Evolutionary conservation across 2,888 invertebrate genomes (phyloP).

Genomic region (Pseudoips prasinana): DNA sequence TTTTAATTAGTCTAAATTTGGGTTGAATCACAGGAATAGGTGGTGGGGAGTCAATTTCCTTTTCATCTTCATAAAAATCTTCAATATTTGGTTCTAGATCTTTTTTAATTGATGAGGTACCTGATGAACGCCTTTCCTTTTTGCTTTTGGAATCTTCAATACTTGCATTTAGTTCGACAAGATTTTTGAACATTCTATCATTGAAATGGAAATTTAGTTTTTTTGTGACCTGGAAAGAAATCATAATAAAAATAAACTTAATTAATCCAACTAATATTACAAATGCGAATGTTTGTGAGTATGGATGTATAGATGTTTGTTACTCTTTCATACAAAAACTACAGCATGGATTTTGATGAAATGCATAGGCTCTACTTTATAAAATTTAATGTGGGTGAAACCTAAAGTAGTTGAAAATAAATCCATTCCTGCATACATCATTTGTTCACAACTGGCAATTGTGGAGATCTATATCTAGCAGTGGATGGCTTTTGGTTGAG

Average conservation of each 20-base stretch:
- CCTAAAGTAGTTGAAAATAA: too few species aligned
- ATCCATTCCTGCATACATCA: too few species aligned
- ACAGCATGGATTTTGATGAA: too few species aligned
- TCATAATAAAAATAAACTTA: neutral
- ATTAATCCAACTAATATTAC: too few species aligned
- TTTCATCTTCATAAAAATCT: conserved; percentile 66
- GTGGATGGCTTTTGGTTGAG: too few species aligned
- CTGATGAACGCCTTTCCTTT: conserved; percentile 43
- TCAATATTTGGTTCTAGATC: conserved; percentile 74
- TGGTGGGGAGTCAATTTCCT: conserved; percentile 54
- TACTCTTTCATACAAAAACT: too few species aligned
- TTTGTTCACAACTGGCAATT: too few species aligned
- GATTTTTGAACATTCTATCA: conserved; percentile 69
- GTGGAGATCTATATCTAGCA: too few species aligned
- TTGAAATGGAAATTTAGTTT: conserved; percentile 72
- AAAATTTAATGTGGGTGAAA: too few species aligned
- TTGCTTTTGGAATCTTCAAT: conserved; percentile 46
- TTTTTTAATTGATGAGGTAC: conserved; percentile 41
- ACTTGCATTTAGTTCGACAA: conserved; percentile 69
- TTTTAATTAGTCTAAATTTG: conserved; percentile 57
- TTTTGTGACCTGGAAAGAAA: conserved; percentile 64
- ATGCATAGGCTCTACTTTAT: too few species aligned
- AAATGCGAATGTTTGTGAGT: too few species aligned
- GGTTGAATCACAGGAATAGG: conserved; percentile 53
- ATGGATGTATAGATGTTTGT: too few species aligned